Conservation (phyloP, 2,113 vertebrate genomes). For the Oryzias woworae region DNA sequence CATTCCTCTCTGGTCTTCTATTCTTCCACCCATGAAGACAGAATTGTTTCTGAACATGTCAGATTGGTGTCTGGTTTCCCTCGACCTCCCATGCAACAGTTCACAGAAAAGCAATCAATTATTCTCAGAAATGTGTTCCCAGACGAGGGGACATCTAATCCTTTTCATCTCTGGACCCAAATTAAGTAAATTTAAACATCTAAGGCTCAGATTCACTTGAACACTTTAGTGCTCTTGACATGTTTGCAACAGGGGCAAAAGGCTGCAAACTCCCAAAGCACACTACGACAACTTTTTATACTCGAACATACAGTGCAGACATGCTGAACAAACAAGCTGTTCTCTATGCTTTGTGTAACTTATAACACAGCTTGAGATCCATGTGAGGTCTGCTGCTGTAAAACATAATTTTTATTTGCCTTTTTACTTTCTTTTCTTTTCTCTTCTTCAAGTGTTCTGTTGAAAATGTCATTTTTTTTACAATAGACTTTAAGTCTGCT, state of each 20-base stretch:
- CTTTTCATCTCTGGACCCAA: slow-evolving; percentile 25
- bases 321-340: slow-evolving; percentile 16
- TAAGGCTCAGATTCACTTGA: slow-evolving; percentile 26
- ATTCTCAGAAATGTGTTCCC: slow-evolving; percentile 52
- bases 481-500: not conserved
- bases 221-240: slow-evolving; percentile 22
- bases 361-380: slow-evolving; percentile 35
- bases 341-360: slow-evolving; percentile 20
- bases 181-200: slow-evolving; percentile 39
- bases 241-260: slow-evolving; percentile 9
- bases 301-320: slow-evolving; percentile 1
- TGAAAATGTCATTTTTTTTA: not conserved
- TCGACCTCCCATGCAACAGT: slow-evolving; percentile 37
- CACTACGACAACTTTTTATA: slow-evolving; percentile 5
- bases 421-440: slow-evolving; percentile 32
- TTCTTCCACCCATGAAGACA: not conserved
- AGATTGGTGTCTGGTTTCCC: slow-evolving; percentile 41
- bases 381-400: slow-evolving; percentile 39
- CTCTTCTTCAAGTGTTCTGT: slow-evolving; percentile 11
- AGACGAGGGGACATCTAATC: slow-evolving; percentile 49
- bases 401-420: slow-evolving; percentile 9
- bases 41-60: slow-evolving; percentile 4
- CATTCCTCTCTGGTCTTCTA: not conserved
- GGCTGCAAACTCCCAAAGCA: not conserved
- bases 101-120: slow-evolving; percentile 59